phyloP scores from a whole-genome alignment of 2,113 vertebrate genomes.

The Hystrix cristata region DNA sequence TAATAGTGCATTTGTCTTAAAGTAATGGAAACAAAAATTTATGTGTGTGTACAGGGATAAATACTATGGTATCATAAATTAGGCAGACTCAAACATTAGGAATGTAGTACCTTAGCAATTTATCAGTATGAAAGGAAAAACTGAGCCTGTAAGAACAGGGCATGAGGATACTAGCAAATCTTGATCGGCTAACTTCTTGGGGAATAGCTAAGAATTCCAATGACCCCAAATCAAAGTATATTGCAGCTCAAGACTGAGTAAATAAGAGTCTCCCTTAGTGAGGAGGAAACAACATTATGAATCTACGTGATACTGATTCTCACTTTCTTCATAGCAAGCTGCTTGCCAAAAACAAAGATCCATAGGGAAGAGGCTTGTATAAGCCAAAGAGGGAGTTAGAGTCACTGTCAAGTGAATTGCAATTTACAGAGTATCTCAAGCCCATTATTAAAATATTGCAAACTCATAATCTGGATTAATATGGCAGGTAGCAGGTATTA shows the following conservation, averaged over 20 bases:
- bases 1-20: neutral
- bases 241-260: neutral
- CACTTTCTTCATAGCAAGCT: neutral
- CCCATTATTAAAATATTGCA: neutral
- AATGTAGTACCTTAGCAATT: neutral
- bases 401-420: neutral
- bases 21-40: conserved; percentile 44
- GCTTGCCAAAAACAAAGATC: neutral
- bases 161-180: neutral
- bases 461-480: neutral
- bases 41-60: neutral
- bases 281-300: neutral
- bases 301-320: neutral
- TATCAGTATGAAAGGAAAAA: conserved; percentile 6
- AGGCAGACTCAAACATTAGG: neutral
- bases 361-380: neutral
- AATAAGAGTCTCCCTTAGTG: neutral
- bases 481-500: neutral
- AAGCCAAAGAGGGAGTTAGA: neutral
- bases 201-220: neutral
- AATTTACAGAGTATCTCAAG: neutral
- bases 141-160: neutral
- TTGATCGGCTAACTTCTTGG: neutral
- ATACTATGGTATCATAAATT: neutral
- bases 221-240: neutral